A percentile compares a stretch with the other conserved stretches of the same genome.
These are phyloP conservation scores for Pristiophorus japonicus DNA, from an alignment of 2,113 vertebrate species.

Conservation along the genomic window DNA sequence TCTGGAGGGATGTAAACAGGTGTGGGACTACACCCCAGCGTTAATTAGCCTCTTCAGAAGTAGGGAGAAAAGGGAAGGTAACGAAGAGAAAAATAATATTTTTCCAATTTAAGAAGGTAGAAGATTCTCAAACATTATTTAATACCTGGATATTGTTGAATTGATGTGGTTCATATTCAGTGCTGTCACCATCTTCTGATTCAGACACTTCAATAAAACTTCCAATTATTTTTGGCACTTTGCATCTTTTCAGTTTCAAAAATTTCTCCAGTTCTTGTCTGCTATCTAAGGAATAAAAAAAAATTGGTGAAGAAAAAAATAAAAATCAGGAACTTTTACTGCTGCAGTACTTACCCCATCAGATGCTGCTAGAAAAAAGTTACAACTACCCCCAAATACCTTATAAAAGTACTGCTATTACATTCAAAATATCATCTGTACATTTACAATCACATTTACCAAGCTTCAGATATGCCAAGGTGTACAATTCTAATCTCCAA, in stretches of 20 bases:
- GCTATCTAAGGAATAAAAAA: background rate
- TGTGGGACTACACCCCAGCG: background rate
- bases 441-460: background rate
- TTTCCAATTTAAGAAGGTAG: background rate
- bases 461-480: background rate
- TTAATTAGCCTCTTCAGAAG: background rate
- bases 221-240: constrained; percentile 30
- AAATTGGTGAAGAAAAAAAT: background rate
- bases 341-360: background rate
- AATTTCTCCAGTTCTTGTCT: constrained; percentile 32
- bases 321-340: constrained; percentile 17
- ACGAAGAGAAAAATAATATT: background rate
- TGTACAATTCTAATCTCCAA: background rate
- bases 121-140: background rate
- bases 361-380: background rate
- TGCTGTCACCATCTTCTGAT: constrained; percentile 27
- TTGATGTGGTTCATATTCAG: constrained; percentile 20
- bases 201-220: constrained; percentile 32
- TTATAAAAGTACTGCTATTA: background rate
- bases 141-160: constrained; percentile 28
- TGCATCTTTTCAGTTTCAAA: constrained; percentile 34
- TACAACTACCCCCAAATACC: background rate
- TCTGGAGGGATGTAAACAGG: background rate
- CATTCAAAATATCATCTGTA: background rate
- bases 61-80: background rate